Evolutionary conservation across 2,113 vertebrate species (phyloP).

Genomic region (Tauraco erythrolophus): DNA sequence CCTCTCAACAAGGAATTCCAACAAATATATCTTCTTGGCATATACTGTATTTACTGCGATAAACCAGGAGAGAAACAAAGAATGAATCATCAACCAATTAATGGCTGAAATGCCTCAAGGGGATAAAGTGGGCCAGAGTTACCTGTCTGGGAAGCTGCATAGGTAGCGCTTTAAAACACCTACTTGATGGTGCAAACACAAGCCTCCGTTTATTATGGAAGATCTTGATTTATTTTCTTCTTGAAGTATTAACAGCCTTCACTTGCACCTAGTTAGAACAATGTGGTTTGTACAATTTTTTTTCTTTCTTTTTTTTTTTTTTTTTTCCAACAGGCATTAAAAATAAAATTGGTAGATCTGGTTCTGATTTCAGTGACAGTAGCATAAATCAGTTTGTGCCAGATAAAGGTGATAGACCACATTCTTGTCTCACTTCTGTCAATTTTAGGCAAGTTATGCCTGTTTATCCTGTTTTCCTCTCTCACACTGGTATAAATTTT

Average conservation of each 20-base stretch:
- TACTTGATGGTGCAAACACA: background rate
- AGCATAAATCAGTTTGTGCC: background rate
- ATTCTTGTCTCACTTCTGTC: background rate
- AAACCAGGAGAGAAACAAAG: background rate
- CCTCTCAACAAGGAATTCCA: background rate
- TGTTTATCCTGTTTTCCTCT: background rate
- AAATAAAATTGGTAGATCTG: background rate
- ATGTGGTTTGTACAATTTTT: background rate
- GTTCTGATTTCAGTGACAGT: background rate
- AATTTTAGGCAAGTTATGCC: background rate
- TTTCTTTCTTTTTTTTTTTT: background rate
- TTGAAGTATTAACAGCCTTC: background rate
- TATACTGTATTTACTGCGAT: background rate
- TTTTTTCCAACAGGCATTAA: background rate
- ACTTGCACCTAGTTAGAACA: background rate
- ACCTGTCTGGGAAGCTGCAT: background rate
- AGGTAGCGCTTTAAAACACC: background rate
- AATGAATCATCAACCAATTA: background rate
- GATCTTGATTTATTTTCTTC: background rate
- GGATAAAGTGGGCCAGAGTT: background rate
- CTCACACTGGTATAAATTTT: background rate
- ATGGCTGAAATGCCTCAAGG: background rate
- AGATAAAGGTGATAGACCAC: background rate
- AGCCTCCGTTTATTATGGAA: background rate
- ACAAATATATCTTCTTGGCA: background rate